Conservation (phyloP, 2,797 vertebrate species). For the Galagoides demidoff region DNA sequence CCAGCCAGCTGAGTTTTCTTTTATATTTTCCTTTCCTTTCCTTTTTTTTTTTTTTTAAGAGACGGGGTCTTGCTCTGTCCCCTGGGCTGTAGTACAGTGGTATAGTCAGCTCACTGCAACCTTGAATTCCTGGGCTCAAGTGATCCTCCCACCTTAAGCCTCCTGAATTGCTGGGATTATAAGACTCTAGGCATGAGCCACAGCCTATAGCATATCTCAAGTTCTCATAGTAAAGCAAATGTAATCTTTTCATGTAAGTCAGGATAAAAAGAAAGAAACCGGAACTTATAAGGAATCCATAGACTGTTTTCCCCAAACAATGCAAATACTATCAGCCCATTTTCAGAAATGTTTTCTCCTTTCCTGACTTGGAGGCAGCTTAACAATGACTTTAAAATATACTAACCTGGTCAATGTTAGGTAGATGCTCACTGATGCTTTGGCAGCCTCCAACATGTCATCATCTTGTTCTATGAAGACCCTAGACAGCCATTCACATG, state of each 20-base stretch:
- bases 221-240: neutral
- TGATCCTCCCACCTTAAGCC: neutral
- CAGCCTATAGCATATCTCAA: neutral
- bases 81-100: neutral
- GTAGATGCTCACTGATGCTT: slow-evolving; percentile 89
- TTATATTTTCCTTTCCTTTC: no score
- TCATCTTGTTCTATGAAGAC: slow-evolving; percentile 97
- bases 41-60: neutral
- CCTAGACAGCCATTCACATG: slow-evolving; percentile 91
- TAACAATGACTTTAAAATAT: neutral
- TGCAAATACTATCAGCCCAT: neutral
- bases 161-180: neutral
- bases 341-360: slow-evolving; percentile 1
- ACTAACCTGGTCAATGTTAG: slow-evolving; percentile 89
- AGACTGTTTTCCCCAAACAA: neutral
- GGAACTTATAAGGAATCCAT: neutral
- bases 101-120: neutral
- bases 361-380: neutral
- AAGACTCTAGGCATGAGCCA: neutral
- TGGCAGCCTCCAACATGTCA: slow-evolving; percentile 95
- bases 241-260: neutral
- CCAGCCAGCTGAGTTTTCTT: neutral
- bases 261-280: neutral
- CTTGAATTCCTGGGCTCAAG: neutral
- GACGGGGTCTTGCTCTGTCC: neutral